These are phyloP conservation scores for Phaenicophaeus curvirostris DNA, from an alignment of 2,797 vertebrate species.

Conservation along the genomic window DNA sequence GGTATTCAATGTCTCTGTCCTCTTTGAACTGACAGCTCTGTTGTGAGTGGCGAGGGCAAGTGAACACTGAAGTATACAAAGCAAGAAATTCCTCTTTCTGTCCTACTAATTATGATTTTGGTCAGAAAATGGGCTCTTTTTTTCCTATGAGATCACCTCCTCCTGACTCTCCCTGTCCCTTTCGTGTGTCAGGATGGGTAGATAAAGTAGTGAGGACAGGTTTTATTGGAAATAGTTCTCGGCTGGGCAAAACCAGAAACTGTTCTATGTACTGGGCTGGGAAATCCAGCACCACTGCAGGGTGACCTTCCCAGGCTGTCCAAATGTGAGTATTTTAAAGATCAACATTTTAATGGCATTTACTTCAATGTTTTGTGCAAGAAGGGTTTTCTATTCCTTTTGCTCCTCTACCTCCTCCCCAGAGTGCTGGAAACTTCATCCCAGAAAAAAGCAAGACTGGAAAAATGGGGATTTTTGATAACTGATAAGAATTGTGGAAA, in stretches of 20 bases:
- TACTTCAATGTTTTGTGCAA: not conserved
- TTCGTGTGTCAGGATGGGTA: not conserved
- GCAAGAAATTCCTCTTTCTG: not conserved
- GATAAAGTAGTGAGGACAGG: not conserved
- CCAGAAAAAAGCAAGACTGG: not conserved
- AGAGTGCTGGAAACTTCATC: constrained; percentile 26
- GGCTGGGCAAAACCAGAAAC: not conserved
- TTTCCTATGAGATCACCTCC: not conserved
- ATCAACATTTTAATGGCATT: not conserved
- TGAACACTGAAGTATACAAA: not conserved
- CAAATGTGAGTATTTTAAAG: not conserved
- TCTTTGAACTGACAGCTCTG: not conserved
- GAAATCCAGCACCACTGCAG: not conserved
- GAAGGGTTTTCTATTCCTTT: not conserved
- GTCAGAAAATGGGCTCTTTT: not conserved
- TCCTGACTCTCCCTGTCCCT: not conserved
- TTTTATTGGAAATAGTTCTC: not conserved
- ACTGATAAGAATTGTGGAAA: constrained; percentile 44
- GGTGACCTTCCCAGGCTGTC: not conserved
- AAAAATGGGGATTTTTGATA: constrained; percentile 17
- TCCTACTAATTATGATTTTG: not conserved
- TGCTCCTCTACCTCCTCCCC: not conserved
- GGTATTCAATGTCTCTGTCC: not conserved
- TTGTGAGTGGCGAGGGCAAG: not conserved
- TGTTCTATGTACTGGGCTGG: not conserved